phyloP scores from a whole-genome alignment of 2,797 vertebrate genomes.

The Gobionotothen gibberifrons region DNA sequence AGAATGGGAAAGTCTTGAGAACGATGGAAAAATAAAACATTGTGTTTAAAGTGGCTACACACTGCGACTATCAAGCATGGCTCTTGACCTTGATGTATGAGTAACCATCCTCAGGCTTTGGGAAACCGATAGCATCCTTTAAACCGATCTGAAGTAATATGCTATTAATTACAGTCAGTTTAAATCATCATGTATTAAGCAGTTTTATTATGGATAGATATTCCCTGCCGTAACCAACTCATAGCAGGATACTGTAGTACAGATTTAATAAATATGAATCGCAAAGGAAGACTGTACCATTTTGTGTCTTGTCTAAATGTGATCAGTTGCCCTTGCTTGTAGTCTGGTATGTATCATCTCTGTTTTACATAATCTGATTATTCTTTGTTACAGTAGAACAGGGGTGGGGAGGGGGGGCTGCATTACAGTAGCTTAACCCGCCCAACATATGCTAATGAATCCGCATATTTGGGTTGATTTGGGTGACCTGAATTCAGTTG shows the following conservation, averaged over 20 bases:
- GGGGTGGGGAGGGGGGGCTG: constrained; percentile 11
- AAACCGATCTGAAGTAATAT: constrained; percentile 13
- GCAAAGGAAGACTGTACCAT: background rate
- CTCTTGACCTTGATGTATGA: constrained; percentile 39
- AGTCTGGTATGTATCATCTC: constrained; percentile 52
- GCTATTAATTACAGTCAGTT: background rate
- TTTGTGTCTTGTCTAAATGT: constrained; percentile 6
- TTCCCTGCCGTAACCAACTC: background rate
- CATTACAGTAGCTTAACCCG: constrained; percentile 57
- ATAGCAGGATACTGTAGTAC: constrained; percentile 5
- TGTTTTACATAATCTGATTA: constrained; percentile 73
- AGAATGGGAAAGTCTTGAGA: constrained; percentile 17
- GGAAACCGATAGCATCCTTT: constrained; percentile 11
- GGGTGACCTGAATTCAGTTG: constrained; percentile 74
- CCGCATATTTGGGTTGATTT: constrained; percentile 72
- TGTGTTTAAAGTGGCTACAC: constrained; percentile 19
- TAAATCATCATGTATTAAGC: constrained; percentile 14
- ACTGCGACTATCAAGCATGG: background rate
- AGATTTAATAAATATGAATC: constrained; percentile 10
- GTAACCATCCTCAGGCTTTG: background rate
- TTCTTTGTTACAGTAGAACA: constrained; percentile 56
- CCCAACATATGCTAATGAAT: constrained; percentile 65
- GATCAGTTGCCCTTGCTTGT: constrained; percentile 20
- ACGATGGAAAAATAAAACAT: constrained; percentile 1
- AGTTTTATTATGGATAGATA: constrained; percentile 9